Conservation (phyloP, 2,888 invertebrate genomes). For the Idaea straminata region DNA sequence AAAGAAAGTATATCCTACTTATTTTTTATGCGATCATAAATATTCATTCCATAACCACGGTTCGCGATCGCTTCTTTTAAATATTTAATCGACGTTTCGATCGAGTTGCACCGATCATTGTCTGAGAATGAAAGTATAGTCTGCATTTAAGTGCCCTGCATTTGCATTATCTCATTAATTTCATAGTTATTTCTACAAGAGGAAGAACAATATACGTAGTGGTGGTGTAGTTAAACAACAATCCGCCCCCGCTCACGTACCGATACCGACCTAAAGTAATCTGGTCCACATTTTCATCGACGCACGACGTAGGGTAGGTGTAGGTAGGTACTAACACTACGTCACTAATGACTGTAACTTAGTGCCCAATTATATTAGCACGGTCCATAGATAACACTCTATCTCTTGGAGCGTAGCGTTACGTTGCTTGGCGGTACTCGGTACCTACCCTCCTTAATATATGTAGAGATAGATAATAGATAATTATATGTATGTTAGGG, state of each 20-base stretch:
- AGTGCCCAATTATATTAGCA: conserved; percentile 35
- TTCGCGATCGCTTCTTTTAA: too few species aligned
- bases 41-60: too few species aligned
- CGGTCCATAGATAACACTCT: conserved; percentile 9
- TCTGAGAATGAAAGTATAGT: too few species aligned
- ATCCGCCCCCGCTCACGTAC: not conserved
- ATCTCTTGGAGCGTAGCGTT: not conserved
- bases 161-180: too few species aligned
- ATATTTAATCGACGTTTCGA: too few species aligned
- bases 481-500: too few species aligned
- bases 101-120: too few species aligned
- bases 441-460: not conserved
- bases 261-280: conserved; percentile 35
- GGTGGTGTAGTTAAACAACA: not conserved
- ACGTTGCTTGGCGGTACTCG: not conserved
- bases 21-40: too few species aligned
- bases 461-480: too few species aligned
- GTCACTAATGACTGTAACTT: conserved; percentile 61
- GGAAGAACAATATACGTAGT: not conserved
- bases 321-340: conserved; percentile 57
- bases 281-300: conserved; percentile 47
- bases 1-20: too few species aligned
- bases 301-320: conserved; percentile 41
- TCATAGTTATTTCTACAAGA: too few species aligned
- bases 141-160: too few species aligned